phyloP scores from a whole-genome alignment of 2,888 invertebrate species.

The Nomada hirtipes region DNA sequence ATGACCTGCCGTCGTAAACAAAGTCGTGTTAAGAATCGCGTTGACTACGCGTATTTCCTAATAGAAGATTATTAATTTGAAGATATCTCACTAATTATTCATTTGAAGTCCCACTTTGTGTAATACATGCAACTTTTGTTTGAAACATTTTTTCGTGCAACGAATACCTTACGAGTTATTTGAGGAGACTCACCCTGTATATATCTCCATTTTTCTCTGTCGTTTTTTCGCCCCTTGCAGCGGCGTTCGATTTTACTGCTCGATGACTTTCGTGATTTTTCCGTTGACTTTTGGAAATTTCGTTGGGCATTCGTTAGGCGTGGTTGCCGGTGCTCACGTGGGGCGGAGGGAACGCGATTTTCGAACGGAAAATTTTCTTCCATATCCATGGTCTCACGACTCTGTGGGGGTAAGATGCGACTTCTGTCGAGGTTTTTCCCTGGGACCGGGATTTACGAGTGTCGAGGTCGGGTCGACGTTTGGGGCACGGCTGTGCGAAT shows the following conservation, averaged over 20 bases:
- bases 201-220: not conserved
- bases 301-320: not conserved
- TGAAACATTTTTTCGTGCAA: too few species aligned
- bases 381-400: not conserved
- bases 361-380: not conserved
- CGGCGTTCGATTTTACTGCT: not conserved
- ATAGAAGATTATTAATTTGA: too few species aligned
- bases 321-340: not conserved
- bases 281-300: conserved; percentile 21
- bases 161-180: too few species aligned
- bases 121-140: too few species aligned
- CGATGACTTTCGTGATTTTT: conserved; percentile 20
- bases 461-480: conserved; percentile 4
- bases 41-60: too few species aligned
- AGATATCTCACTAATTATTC: too few species aligned
- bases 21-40: too few species aligned
- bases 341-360: not conserved
- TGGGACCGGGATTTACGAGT: conserved; percentile 8
- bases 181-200: too few species aligned
- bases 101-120: too few species aligned
- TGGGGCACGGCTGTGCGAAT: conserved; percentile 29
- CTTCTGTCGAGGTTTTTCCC: not conserved
- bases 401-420: not conserved
- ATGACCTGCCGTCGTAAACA: too few species aligned
- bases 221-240: not conserved